Evolutionary conservation across 2,113 vertebrate species (phyloP).

Genomic region (Phrynocephalus versicolor): DNA sequence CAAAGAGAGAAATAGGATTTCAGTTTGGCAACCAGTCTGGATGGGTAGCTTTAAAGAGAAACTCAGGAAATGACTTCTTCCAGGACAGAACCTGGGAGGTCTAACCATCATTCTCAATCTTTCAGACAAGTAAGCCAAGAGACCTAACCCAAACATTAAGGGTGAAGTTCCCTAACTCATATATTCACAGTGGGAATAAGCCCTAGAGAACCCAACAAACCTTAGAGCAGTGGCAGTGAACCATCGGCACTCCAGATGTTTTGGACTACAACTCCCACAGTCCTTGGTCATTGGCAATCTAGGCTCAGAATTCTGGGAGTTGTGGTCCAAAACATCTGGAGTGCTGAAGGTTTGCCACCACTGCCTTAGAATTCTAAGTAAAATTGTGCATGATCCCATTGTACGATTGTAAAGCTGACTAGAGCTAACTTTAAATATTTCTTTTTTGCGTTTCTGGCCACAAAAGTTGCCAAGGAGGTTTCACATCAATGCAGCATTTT

Average conservation of each 20-base stretch:
- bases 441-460: neutral
- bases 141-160: neutral
- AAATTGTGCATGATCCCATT: neutral
- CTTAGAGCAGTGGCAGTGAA: too few relatives aligned
- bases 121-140: neutral
- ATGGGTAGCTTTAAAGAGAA: neutral
- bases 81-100: rapidly evolving
- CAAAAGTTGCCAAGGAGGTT: neutral
- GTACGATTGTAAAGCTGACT: neutral
- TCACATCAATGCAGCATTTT: neutral
- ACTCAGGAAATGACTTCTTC: neutral
- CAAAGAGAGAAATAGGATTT: neutral
- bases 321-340: too few relatives aligned
- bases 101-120: rapidly evolving
- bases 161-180: neutral
- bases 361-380: too few relatives aligned
- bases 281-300: too few relatives aligned
- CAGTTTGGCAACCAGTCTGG: neutral
- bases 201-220: neutral
- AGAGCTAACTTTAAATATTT: neutral
- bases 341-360: too few relatives aligned
- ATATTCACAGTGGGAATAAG: neutral
- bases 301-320: too few relatives aligned
- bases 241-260: too few relatives aligned
- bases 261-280: too few relatives aligned